phyloP scores from a whole-genome alignment of 1,140 invertebrate genomes.

The Mesaphorura yosii region DNA sequence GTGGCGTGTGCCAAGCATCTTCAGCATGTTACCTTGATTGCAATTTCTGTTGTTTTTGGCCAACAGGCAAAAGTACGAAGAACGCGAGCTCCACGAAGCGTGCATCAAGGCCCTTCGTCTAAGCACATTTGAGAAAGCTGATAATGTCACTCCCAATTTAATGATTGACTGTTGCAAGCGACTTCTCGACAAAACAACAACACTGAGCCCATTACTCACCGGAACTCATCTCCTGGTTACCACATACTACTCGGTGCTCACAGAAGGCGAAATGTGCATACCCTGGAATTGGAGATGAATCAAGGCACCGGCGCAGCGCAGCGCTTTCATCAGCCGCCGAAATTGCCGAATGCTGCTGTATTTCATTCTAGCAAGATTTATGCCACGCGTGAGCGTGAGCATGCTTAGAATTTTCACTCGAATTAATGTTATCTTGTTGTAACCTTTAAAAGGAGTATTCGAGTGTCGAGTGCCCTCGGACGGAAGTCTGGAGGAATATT shows the following conservation, averaged over 20 bases:
- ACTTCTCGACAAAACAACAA: conserved; percentile 46
- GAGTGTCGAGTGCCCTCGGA: too few species aligned
- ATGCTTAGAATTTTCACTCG: too few species aligned
- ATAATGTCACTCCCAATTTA: conserved; percentile 72
- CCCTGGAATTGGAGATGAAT: conserved; percentile 92
- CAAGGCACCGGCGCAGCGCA: too few species aligned
- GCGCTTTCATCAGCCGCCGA: too few species aligned
- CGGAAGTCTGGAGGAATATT: too few species aligned
- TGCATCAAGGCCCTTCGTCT: conserved; percentile 55
- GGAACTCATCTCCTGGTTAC: conserved; percentile 63
- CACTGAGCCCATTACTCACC: conserved; percentile 36
- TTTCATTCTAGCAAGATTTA: too few species aligned
- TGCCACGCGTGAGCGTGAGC: too few species aligned
- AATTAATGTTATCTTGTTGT: too few species aligned
- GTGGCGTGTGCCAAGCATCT: neutral
- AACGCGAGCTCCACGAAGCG: conserved; percentile 53
- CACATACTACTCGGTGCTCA: conserved; percentile 81
- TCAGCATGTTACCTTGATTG: neutral
- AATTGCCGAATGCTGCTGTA: too few species aligned
- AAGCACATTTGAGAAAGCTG: conserved; percentile 65
- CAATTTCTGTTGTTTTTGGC: conserved; percentile 23
- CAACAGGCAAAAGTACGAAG: conserved; percentile 62
- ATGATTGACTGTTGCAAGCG: conserved; percentile 74
- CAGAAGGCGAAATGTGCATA: conserved; percentile 79
- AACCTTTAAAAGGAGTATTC: too few species aligned